Conservation (phyloP, 2,113 vertebrate species). For the Mobula birostris region DNA sequence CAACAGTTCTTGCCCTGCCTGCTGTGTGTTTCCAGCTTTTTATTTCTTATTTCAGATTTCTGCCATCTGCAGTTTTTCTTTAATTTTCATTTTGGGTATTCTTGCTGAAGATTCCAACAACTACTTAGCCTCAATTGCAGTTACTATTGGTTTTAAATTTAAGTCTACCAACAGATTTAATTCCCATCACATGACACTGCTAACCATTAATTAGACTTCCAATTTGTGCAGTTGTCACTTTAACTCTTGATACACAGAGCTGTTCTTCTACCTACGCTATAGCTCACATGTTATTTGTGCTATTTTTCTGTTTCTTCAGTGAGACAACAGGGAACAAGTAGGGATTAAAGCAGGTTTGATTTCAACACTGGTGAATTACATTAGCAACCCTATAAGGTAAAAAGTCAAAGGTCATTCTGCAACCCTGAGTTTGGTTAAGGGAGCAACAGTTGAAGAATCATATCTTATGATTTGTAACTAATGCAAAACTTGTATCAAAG, state of each 20-base stretch:
- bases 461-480: neutral
- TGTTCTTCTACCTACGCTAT: neutral
- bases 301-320: neutral
- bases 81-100: neutral
- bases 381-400: neutral
- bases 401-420: neutral
- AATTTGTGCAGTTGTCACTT: neutral
- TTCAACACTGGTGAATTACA: neutral
- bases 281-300: neutral
- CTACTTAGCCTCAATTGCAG: neutral
- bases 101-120: neutral
- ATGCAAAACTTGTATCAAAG: neutral
- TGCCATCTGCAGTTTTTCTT: too few relatives aligned
- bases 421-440: neutral
- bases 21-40: too few relatives aligned
- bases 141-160: neutral
- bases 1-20: too few relatives aligned
- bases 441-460: neutral
- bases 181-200: neutral
- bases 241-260: neutral
- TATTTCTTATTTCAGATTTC: too few relatives aligned
- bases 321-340: neutral
- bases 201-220: neutral
- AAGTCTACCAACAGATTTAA: neutral
- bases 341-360: neutral